phyloP scores from a whole-genome alignment of 2,113 vertebrate genomes.

The Romanogobio albipinnatus region DNA sequence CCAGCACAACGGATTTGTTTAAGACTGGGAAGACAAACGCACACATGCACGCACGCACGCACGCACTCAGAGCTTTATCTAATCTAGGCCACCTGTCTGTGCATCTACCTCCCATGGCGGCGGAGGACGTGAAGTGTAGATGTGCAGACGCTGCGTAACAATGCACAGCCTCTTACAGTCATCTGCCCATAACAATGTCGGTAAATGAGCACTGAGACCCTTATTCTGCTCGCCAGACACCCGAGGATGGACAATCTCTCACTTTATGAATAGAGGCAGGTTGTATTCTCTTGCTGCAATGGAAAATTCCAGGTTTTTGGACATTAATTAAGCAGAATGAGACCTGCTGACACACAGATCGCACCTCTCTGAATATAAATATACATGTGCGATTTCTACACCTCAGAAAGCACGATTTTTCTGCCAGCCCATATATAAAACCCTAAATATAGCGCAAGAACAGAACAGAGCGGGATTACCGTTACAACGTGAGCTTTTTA shows the following conservation, averaged over 20 bases:
- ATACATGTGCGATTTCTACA: too few relatives aligned
- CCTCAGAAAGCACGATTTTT: too few relatives aligned
- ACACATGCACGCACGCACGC: constrained; percentile 38
- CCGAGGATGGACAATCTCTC: neutral
- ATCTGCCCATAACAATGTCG: constrained; percentile 40
- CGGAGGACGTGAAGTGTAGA: constrained; percentile 55
- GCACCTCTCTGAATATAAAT: too few relatives aligned
- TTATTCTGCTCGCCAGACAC: constrained; percentile 18
- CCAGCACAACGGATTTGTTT: constrained; percentile 74
- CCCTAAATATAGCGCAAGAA: too few relatives aligned
- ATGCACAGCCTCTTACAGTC: constrained; percentile 52
- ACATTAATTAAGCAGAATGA: neutral
- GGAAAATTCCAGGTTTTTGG: neutral
- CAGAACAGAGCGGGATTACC: too few relatives aligned
- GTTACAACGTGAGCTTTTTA: too few relatives aligned
- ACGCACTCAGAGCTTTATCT: constrained; percentile 68
- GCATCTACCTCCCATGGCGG: constrained; percentile 63
- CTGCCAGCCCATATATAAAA: too few relatives aligned
- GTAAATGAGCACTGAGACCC: constrained; percentile 43
- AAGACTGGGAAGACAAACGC: constrained; percentile 63
- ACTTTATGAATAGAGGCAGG: constrained; percentile 1
- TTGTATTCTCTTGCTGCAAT: neutral
- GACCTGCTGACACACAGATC: neutral
- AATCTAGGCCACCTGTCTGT: constrained; percentile 76
- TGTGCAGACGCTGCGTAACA: constrained; percentile 48